Evolutionary conservation across 2,888 invertebrate genomes (phyloP).

Genomic region (Agrilus mali): DNA sequence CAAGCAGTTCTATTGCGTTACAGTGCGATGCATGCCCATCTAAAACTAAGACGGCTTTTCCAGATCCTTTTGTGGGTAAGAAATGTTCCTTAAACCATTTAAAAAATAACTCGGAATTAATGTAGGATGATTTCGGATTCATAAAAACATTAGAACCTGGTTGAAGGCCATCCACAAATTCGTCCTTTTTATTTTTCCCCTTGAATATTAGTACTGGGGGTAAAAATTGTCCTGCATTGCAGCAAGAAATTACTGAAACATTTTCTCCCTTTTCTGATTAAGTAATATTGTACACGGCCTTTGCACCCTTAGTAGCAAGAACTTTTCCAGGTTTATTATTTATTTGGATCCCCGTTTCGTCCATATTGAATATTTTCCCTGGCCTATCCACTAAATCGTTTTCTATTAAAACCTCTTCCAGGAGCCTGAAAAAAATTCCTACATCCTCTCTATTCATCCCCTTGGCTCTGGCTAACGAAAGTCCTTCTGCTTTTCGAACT

Average conservation of each 20-base stretch:
- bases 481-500: too few relatives aligned
- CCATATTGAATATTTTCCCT: too few relatives aligned
- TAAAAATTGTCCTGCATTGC: constrained; percentile 22
- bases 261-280: constrained; percentile 19
- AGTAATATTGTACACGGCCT: constrained; percentile 14
- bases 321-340: too few relatives aligned
- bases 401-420: too few relatives aligned
- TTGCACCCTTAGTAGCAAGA: constrained; percentile 11
- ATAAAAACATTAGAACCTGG: constrained; percentile 4
- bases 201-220: constrained; percentile 18
- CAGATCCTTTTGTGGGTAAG: neutral
- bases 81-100: constrained; percentile 4
- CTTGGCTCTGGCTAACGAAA: too few relatives aligned
- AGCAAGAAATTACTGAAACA: constrained; percentile 20
- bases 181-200: constrained; percentile 9
- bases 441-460: too few relatives aligned
- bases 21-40: constrained; percentile 4
- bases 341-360: too few relatives aligned
- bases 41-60: constrained; percentile 1
- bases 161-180: constrained; percentile 1
- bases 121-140: too few relatives aligned
- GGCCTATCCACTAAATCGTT: too few relatives aligned
- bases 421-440: too few relatives aligned
- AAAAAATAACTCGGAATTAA: constrained; percentile 1
- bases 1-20: constrained; percentile 1